Evolutionary conservation across 1,140 invertebrate genomes (phyloP), one percentile per base, ranked within the genome.

Genomic region (Caenorhabditis remanei): DNA sequence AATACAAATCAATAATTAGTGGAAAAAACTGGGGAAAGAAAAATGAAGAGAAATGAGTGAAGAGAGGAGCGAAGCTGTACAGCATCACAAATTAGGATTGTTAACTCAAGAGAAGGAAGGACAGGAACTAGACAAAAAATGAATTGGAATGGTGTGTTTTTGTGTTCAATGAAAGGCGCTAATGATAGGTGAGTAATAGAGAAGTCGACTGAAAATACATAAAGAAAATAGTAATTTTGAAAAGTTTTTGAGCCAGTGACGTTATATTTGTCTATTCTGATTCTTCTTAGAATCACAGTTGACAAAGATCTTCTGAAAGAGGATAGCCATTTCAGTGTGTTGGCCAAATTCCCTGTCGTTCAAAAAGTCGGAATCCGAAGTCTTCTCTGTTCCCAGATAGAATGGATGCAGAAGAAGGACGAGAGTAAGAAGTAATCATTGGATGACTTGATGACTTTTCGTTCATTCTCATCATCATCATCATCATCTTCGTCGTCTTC

Each of bases 1-100:
- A 79, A 79, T 79, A 50, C 71, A 50, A 79, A 79, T 79, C 71
- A 79, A 79, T 79, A 79, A 79, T 79, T 79, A 79, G 43, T 79
- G 46, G 24, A 71, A 65, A n/a, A 32, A 71, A 63, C 61, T 63
- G 40, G 65, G 41, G 11, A n/a, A 79, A 79, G 41, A 79, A 40
- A 79, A 46, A 46, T 24, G 71, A 32, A 24, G 71, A 79, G 19
- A 71, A 46, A 43, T 46, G 71, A 46, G 71, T 46, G 71, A 79
- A n/a, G 32, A 48, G 46, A 79, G 11, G 46, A 50, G 16, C 41
- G n/a, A 75, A 19, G 19, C n/a, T 41, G 71, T 79, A 79, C 65
- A 71, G 41, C 40, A 71, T 71, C 65, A 71, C 65, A 71, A 71
- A 71, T 79, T 79, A 79, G 71, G 71, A 79, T 50, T 79, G 43